Conservation (phyloP, 2,888 invertebrate species). For the Drosophila meridiana region DNA sequence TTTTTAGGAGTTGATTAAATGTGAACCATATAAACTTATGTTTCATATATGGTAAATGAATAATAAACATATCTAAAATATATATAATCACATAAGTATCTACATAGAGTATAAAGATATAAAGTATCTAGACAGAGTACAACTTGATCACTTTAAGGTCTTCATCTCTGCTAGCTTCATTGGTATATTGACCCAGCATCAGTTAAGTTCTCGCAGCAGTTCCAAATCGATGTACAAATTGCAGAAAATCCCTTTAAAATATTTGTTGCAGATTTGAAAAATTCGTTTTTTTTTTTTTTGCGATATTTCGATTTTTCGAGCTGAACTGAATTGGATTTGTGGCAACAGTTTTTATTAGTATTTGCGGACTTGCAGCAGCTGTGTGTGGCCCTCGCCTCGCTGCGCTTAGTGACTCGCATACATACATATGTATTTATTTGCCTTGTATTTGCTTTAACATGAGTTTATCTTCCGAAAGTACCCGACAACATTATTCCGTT, state of each 20-base stretch:
- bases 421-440: constrained; percentile 12
- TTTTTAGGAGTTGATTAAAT: too few relatives aligned
- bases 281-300: too few relatives aligned
- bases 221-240: neutral
- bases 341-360: neutral
- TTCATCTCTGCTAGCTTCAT: neutral
- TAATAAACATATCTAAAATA: too few relatives aligned
- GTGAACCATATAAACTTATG: too few relatives aligned
- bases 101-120: too few relatives aligned
- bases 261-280: constrained; percentile 46
- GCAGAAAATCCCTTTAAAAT: constrained; percentile 49
- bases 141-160: neutral
- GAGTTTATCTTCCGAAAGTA: constrained; percentile 1
- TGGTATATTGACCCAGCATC: neutral
- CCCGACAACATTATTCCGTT: constrained; percentile 6
- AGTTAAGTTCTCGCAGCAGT: neutral
- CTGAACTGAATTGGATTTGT: constrained; percentile 1
- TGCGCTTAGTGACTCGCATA: constrained; percentile 17
- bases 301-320: constrained; percentile 10
- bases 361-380: neutral
- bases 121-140: neutral
- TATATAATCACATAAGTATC: too few relatives aligned
- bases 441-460: constrained; percentile 13
- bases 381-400: neutral
- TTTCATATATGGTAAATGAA: too few relatives aligned